These are phyloP conservation scores for Xyliphius kryptos DNA, from an alignment of 2,113 vertebrate genomes.

Conservation along the genomic window DNA sequence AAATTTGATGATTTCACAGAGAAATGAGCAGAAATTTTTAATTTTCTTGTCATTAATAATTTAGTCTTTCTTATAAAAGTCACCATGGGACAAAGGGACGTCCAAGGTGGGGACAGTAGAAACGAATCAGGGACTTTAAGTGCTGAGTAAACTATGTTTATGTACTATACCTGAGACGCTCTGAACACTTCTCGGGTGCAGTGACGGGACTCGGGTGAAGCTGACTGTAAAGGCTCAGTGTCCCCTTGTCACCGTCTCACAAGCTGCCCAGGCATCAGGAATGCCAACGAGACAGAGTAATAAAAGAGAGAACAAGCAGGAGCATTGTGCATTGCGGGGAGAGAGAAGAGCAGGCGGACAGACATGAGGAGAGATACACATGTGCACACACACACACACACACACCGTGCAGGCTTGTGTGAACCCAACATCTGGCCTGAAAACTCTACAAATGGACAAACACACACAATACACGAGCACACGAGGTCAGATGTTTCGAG, in stretches of 20 bases:
- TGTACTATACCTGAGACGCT: no score
- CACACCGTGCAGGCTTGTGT: conserved; percentile 36
- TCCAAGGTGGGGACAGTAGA: no score
- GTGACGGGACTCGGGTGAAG: not conserved
- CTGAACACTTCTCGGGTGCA: not conserved
- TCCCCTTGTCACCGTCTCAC: conserved; percentile 17
- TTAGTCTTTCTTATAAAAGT: no score
- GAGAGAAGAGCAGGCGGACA: conserved; percentile 23
- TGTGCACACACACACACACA: conserved; percentile 6
- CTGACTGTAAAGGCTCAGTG: conserved; percentile 6
- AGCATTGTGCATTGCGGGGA: conserved; percentile 55
- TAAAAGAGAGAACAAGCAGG: conserved; percentile 55
- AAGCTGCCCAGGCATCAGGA: conserved; percentile 48
- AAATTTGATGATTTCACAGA: no score
- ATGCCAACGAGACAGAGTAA: conserved; percentile 64
- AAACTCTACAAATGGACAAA: conserved; percentile 30
- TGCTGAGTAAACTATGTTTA: no score
- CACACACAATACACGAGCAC: not conserved
- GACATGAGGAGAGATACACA: no score
- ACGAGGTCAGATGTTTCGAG: no score
- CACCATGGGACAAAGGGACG: no score
- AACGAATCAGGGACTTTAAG: no score
- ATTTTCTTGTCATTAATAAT: no score
- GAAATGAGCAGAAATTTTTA: no score
- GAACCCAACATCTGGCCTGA: conserved; percentile 55